Conservation (phyloP, 2,888 invertebrate species). For the Tachina grossa region DNA sequence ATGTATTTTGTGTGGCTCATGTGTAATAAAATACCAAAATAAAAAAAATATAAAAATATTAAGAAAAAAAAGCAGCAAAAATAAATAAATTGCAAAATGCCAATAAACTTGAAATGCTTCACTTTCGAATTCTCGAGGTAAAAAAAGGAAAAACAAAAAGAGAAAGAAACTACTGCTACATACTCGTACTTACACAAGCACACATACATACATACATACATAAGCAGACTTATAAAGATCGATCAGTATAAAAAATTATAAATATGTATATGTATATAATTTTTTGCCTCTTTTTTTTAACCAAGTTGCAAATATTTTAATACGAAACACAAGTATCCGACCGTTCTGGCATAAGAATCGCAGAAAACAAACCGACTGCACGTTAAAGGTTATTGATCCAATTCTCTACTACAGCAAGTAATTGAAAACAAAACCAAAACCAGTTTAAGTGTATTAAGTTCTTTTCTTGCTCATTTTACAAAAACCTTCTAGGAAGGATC, state of each 20-base stretch:
- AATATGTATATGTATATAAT: background rate
- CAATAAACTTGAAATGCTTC: conserved; percentile 71
- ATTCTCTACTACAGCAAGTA: conserved; percentile 34
- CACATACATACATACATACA: background rate
- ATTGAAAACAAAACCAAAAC: conserved; percentile 38
- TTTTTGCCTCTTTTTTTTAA: conserved; percentile 18
- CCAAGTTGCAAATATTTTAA: conserved; percentile 55
- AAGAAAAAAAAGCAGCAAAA: conserved; percentile 51
- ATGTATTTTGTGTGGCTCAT: conserved; percentile 44
- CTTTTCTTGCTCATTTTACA: background rate
- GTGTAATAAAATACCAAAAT: conserved; percentile 66
- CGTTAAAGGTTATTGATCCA: conserved; percentile 69
- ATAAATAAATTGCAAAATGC: conserved; percentile 64
- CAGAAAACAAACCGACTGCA: conserved; percentile 41
- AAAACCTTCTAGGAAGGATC: conserved; percentile 38
- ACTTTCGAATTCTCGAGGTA: conserved; percentile 52
- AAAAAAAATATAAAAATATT: background rate
- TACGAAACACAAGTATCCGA: conserved; percentile 43
- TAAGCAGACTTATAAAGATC: background rate
- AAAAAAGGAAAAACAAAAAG: conserved; percentile 31
- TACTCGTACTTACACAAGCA: background rate
- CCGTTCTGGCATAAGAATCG: conserved; percentile 1
- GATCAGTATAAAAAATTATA: conserved; percentile 18
- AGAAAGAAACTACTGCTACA: conserved; percentile 4
- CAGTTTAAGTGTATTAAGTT: conserved; percentile 12